A percentile compares a stretch with the other conserved stretches of the same genome.
Evolutionary conservation across 2,113 vertebrate species (phyloP).

Genomic region (Entelurus aequoreus): DNA sequence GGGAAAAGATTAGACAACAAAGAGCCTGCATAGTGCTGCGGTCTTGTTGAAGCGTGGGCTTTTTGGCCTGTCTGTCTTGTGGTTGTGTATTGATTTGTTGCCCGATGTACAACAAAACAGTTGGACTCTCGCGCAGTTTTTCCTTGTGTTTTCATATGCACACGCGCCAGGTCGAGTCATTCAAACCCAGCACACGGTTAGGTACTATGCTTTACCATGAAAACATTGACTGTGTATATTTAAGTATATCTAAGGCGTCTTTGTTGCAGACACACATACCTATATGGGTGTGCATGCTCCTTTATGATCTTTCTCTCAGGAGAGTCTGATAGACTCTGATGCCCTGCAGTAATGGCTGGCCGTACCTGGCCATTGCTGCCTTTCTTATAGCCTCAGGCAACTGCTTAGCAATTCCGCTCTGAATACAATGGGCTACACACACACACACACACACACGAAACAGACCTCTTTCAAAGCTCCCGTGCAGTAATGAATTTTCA

Average conservation of each 20-base stretch:
- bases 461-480: conserved; percentile 65
- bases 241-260: conserved; percentile 29
- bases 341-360: conserved; percentile 68
- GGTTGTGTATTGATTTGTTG: conserved; percentile 56
- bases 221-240: conserved; percentile 12
- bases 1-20: background rate
- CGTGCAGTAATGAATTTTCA: conserved; percentile 75
- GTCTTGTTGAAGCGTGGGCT: conserved; percentile 4
- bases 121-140: conserved; percentile 33
- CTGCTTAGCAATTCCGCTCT: conserved; percentile 75
- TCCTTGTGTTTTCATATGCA: conserved; percentile 9
- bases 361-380: conserved; percentile 69
- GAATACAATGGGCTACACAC: conserved; percentile 67
- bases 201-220: conserved; percentile 13
- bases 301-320: conserved; percentile 61
- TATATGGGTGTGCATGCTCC: conserved; percentile 49
- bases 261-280: conserved; percentile 39
- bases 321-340: conserved; percentile 69
- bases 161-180: conserved; percentile 8
- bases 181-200: conserved; percentile 7
- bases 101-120: conserved; percentile 35
- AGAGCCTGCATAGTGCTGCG: background rate
- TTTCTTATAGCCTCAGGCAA: conserved; percentile 70
- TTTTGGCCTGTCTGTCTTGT: conserved; percentile 41
- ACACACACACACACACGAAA: conserved; percentile 21